Conservation (phyloP, 2,797 vertebrate species). For the Stomatorhinus walkeri region DNA sequence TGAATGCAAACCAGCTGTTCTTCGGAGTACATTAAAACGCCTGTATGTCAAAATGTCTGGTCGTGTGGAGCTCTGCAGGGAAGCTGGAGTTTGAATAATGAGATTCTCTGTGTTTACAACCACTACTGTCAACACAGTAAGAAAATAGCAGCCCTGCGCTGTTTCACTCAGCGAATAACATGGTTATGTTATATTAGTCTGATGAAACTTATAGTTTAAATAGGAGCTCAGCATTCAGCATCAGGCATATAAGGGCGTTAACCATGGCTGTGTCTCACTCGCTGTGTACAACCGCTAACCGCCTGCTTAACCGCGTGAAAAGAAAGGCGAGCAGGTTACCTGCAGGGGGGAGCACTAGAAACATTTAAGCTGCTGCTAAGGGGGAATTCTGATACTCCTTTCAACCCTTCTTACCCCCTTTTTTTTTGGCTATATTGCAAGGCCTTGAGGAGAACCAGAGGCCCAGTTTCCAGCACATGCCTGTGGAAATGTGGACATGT, state of each 20-base stretch:
- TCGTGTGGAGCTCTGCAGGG: background rate
- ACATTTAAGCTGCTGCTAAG: background rate
- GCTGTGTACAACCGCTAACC: background rate
- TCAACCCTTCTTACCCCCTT: background rate
- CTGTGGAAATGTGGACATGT: constrained; percentile 4
- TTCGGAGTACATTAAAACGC: background rate
- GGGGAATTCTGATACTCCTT: background rate
- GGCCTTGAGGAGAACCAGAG: background rate
- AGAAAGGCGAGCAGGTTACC: background rate
- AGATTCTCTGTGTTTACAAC: background rate
- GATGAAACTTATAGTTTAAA: background rate
- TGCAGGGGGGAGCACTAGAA: background rate
- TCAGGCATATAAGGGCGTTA: background rate
- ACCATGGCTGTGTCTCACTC: background rate
- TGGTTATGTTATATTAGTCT: background rate
- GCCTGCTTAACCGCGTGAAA: background rate
- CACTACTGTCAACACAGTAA: background rate
- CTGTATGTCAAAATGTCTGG: background rate
- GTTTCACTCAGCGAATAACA: background rate
- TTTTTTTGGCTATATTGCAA: background rate
- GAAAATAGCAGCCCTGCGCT: background rate
- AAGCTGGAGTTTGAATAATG: background rate
- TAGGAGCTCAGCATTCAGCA: background rate
- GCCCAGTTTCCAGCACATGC: background rate
- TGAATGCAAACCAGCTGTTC: background rate